Evolutionary conservation across 2,888 invertebrate species (phyloP).

Genomic region (Scaptomyza tumidula): DNA sequence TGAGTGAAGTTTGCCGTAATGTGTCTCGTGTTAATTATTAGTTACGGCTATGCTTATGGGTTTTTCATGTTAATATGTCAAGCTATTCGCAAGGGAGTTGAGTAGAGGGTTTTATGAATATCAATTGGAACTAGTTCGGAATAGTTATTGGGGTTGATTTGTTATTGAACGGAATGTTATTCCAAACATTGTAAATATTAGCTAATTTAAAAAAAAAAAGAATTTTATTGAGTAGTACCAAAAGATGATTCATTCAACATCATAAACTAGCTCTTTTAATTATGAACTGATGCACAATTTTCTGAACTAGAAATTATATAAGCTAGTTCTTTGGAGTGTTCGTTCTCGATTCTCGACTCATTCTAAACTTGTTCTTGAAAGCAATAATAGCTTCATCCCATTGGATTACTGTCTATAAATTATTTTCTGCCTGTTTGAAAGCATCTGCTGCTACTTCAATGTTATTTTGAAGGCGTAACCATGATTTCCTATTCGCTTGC

Average conservation of each 20-base stretch:
- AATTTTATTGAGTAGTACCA: too few species aligned
- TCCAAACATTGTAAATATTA: too few species aligned
- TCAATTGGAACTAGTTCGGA: constrained; percentile 24
- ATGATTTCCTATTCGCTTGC: constrained; percentile 20
- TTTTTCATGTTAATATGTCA: constrained; percentile 38
- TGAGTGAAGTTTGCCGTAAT: constrained; percentile 4
- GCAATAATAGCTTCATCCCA: neutral
- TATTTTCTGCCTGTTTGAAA: neutral
- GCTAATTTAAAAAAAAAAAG: too few species aligned
- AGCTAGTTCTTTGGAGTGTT: neutral
- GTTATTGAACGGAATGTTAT: neutral
- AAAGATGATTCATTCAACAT: too few species aligned
- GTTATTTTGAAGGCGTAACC: constrained; percentile 16
- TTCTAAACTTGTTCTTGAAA: neutral
- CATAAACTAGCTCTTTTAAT: too few species aligned
- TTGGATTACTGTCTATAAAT: neutral
- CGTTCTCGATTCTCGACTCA: neutral
- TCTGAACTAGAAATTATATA: neutral
- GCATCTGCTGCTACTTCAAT: neutral
- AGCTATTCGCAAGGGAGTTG: neutral
- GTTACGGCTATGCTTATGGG: constrained; percentile 29
- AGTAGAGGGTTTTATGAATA: constrained; percentile 6
- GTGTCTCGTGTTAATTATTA: constrained; percentile 30
- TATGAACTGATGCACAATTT: too few species aligned
- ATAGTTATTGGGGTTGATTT: neutral